Evolutionary conservation across 2,888 invertebrate genomes (phyloP).

Genomic region (Spodoptera exigua): DNA sequence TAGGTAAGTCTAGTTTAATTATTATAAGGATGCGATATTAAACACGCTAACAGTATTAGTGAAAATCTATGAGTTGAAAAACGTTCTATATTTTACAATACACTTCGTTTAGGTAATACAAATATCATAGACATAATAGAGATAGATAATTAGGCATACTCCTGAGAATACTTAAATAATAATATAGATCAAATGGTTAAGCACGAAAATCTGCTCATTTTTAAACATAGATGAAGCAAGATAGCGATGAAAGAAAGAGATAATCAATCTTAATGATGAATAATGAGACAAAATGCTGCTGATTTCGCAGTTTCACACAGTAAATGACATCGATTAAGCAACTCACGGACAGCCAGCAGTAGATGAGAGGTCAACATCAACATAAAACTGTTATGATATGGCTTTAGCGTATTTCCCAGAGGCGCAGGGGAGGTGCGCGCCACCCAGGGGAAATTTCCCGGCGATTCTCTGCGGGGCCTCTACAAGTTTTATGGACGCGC

Average conservation of each 20-base stretch:
- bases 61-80: not conserved
- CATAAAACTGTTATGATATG: constrained; percentile 89
- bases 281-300: too few relatives aligned
- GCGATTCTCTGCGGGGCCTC: constrained; percentile 85
- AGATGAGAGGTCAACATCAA: constrained; percentile 86
- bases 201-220: too few relatives aligned
- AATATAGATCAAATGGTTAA: too few relatives aligned
- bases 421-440: constrained; percentile 78
- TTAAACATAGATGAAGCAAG: too few relatives aligned
- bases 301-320: constrained; percentile 13
- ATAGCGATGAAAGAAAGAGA: too few relatives aligned
- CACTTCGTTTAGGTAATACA: too few relatives aligned
- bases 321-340: constrained; percentile 72
- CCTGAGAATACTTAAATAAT: too few relatives aligned
- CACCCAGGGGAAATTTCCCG: constrained; percentile 88
- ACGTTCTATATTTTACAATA: not conserved
- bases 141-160: too few relatives aligned
- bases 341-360: constrained; percentile 62
- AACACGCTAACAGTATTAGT: constrained; percentile 21
- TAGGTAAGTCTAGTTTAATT: constrained; percentile 41
- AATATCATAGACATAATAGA: not conserved
- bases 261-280: too few relatives aligned
- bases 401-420: constrained; percentile 87
- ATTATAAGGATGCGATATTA: constrained; percentile 28
- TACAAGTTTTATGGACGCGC: constrained; percentile 89